Evolutionary conservation across 2,113 vertebrate species (phyloP).

Genomic region (Sprattus sprattus): DNA sequence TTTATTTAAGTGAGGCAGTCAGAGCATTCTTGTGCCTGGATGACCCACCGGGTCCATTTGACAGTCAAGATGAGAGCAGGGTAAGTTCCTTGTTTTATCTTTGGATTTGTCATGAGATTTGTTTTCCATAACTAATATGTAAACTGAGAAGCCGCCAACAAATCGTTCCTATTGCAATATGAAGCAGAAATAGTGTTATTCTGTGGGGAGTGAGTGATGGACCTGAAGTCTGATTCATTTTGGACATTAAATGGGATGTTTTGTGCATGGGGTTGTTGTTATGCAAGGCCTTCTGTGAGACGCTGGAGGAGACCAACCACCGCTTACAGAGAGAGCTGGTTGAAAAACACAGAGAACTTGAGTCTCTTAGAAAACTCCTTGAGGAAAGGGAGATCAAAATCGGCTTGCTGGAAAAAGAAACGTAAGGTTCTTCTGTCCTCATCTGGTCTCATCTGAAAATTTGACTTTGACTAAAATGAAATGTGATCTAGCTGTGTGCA

Average conservation of each 20-base stretch:
- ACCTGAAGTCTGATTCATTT: neutral
- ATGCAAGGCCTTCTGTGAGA: slow-evolving; percentile 84
- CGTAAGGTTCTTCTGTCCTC: neutral
- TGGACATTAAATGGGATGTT: neutral
- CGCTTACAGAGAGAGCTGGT: slow-evolving; percentile 81
- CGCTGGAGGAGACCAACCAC: slow-evolving; percentile 84
- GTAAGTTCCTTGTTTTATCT: slow-evolving; percentile 65
- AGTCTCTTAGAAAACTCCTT: slow-evolving; percentile 74
- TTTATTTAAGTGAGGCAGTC: slow-evolving; percentile 74
- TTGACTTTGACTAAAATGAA: neutral
- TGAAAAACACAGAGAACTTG: slow-evolving; percentile 81
- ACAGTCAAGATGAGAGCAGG: slow-evolving; percentile 87
- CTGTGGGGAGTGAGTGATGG: neutral
- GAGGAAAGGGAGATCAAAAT: slow-evolving; percentile 76
- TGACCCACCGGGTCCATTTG: slow-evolving; percentile 81
- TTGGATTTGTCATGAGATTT: neutral
- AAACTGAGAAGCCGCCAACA: neutral
- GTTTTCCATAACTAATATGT: neutral
- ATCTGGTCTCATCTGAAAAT: neutral
- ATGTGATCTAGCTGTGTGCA: too few relatives aligned
- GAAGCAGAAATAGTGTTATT: too few relatives aligned
- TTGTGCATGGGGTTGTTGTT: neutral
- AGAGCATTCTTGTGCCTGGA: slow-evolving; percentile 85
- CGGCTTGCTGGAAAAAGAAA: slow-evolving; percentile 73
- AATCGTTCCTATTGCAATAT: neutral